Percentiles rank a stretch among this genome's conserved stretches.
phyloP scores from a whole-genome alignment of 1,140 invertebrate genomes.

The Phymastichus coffea region DNA sequence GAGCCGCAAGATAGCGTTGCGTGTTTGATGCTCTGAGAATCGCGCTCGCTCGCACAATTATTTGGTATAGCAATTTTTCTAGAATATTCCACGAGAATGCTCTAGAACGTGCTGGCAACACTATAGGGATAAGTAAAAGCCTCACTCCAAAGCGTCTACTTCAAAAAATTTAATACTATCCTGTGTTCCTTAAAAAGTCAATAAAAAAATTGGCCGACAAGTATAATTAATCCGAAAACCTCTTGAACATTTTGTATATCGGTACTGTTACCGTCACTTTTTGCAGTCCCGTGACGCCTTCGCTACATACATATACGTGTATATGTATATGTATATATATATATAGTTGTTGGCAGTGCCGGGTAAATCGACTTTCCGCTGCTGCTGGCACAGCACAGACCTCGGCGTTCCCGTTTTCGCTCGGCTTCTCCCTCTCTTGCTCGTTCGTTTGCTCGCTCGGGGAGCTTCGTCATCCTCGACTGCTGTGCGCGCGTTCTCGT shows the following conservation, averaged over 20 bases:
- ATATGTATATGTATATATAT: too few species aligned
- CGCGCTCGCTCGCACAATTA: too few species aligned
- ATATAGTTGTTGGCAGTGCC: conserved; percentile 34
- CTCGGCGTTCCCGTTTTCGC: conserved; percentile 42
- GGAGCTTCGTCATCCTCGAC: conserved; percentile 24
- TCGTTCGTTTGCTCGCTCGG: neutral
- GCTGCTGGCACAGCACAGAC: conserved; percentile 24
- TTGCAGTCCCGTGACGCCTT: conserved; percentile 7
- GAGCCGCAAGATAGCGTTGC: too few species aligned
- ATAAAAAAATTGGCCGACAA: too few species aligned
- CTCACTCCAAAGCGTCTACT: too few species aligned
- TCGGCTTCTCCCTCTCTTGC: conserved; percentile 13
- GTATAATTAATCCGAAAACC: too few species aligned
- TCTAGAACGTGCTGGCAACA: too few species aligned
- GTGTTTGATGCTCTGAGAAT: too few species aligned
- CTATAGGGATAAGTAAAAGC: too few species aligned
- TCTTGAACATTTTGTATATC: too few species aligned
- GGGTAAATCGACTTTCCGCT: conserved; percentile 30
- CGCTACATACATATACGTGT: neutral
- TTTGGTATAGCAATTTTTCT: neutral
- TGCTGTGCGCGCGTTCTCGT: conserved; percentile 22
- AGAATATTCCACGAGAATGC: neutral
- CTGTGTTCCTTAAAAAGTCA: too few species aligned
- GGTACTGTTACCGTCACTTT: conserved; percentile 15
- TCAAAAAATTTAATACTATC: too few species aligned